Percentiles rank a stretch among this genome's conserved stretches.
Evolutionary conservation across 2,888 invertebrate genomes (phyloP).

Genomic region (Icerya purchasi): DNA sequence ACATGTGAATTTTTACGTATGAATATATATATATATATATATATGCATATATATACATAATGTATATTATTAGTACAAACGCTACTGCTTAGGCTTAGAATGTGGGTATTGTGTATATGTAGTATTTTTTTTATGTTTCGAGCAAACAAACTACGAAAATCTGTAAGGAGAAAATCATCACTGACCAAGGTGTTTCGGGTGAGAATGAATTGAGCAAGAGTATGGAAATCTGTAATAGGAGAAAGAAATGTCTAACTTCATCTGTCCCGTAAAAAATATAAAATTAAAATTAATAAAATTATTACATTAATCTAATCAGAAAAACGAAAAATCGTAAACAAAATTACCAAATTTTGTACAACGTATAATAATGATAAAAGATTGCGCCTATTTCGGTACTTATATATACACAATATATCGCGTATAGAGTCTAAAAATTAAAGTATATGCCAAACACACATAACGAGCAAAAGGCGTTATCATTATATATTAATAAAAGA

Average conservation of each 20-base stretch:
- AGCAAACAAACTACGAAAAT: constrained; percentile 2
- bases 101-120: neutral
- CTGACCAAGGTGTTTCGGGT: constrained; percentile 30
- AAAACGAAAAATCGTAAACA: too few relatives aligned
- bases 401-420: too few relatives aligned
- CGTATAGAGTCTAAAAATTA: too few relatives aligned
- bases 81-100: neutral
- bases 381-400: too few relatives aligned
- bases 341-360: too few relatives aligned
- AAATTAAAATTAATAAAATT: too few relatives aligned
- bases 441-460: too few relatives aligned
- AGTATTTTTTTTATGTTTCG: neutral
- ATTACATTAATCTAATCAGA: too few relatives aligned
- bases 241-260: constrained; percentile 19
- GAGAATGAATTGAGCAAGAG: constrained; percentile 52
- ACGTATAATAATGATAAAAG: too few relatives aligned
- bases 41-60: neutral
- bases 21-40: neutral
- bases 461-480: too few relatives aligned
- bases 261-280: neutral
- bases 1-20: too few relatives aligned
- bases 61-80: neutral
- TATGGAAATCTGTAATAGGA: constrained; percentile 53
- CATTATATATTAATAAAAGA: too few relatives aligned
- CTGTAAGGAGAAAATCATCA: constrained; percentile 14